Evolutionary conservation across 1,140 invertebrate genomes (phyloP).

Genomic region (Bombus picipes): DNA sequence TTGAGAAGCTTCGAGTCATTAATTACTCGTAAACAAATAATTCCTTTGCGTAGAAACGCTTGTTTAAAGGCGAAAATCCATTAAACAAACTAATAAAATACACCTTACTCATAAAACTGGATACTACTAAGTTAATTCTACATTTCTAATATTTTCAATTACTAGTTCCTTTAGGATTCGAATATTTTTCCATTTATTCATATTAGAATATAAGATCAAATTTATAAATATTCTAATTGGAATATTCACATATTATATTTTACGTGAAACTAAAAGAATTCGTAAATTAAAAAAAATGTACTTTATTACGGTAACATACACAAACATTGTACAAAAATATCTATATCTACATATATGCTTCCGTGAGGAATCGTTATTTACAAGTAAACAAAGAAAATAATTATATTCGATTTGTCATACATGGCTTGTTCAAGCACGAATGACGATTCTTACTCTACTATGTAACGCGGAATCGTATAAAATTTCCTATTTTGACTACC

Average conservation of each 20-base stretch:
- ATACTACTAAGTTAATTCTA: too few relatives aligned
- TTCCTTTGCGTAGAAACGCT: too few relatives aligned
- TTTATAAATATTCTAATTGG: neutral
- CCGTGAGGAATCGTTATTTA: slow-evolving; percentile 59
- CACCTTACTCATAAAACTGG: too few relatives aligned
- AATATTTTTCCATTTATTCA: neutral
- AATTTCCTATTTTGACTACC: neutral
- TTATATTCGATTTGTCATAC: slow-evolving; percentile 36
- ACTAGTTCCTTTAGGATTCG: neutral
- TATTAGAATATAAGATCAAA: neutral
- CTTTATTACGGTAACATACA: slow-evolving; percentile 60
- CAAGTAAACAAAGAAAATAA: slow-evolving; percentile 43
- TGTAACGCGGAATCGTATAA: too few relatives aligned
- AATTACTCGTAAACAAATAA: too few relatives aligned
- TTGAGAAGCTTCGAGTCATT: too few relatives aligned
- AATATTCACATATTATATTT: neutral
- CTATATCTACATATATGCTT: slow-evolving; percentile 48
- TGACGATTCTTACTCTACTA: neutral
- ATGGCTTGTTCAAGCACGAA: neutral
- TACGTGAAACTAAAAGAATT: neutral
- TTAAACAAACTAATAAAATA: too few relatives aligned
- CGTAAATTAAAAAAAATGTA: slow-evolving; percentile 14
- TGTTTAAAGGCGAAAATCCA: too few relatives aligned
- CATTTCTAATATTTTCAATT: neutral
- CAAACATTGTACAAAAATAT: slow-evolving; percentile 63